phyloP scores from a whole-genome alignment of 2,797 vertebrate genomes.

The Mus caroli region DNA sequence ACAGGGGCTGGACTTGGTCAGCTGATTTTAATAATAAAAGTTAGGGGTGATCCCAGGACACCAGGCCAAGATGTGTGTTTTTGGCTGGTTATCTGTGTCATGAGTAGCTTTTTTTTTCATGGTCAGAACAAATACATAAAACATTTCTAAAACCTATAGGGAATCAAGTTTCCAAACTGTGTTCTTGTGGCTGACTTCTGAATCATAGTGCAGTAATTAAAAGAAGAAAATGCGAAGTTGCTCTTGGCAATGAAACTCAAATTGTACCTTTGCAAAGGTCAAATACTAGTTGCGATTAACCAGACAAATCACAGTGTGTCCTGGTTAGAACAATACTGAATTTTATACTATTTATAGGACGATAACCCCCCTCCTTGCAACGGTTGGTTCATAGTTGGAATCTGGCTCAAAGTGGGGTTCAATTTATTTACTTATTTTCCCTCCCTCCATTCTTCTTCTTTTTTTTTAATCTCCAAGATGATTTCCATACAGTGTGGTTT shows the following conservation, averaged over 20 bases:
- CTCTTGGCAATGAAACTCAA: conserved; percentile 29
- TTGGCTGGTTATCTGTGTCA: conserved; percentile 64
- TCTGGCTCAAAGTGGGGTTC: conserved; percentile 66
- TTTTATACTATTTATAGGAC: conserved; percentile 59
- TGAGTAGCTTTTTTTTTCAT: conserved; percentile 68
- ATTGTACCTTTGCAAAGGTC: conserved; percentile 64
- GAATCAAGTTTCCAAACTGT: conserved; percentile 76
- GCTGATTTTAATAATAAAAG: conserved; percentile 67
- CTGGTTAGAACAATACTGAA: conserved; percentile 68
- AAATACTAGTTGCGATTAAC: conserved; percentile 69
- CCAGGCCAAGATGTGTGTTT: conserved; percentile 28
- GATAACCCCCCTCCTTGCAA: neutral
- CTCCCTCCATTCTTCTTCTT: neutral
- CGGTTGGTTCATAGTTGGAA: conserved; percentile 55
- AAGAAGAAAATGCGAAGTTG: conserved; percentile 68
- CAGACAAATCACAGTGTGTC: conserved; percentile 69
- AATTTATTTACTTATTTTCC: conserved; percentile 52
- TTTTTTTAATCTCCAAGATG: conserved; percentile 73
- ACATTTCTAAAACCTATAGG: conserved; percentile 65
- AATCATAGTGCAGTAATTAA: conserved; percentile 71
- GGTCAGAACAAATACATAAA: conserved; percentile 77
- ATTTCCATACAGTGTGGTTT: conserved; percentile 83
- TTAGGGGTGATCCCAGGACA: conserved; percentile 77
- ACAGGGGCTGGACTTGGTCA: conserved; percentile 24
- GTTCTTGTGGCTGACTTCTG: conserved; percentile 53